These are phyloP conservation scores for Hystrix cristata DNA, from an alignment of 2,113 vertebrate genomes.

Conservation along the genomic window DNA sequence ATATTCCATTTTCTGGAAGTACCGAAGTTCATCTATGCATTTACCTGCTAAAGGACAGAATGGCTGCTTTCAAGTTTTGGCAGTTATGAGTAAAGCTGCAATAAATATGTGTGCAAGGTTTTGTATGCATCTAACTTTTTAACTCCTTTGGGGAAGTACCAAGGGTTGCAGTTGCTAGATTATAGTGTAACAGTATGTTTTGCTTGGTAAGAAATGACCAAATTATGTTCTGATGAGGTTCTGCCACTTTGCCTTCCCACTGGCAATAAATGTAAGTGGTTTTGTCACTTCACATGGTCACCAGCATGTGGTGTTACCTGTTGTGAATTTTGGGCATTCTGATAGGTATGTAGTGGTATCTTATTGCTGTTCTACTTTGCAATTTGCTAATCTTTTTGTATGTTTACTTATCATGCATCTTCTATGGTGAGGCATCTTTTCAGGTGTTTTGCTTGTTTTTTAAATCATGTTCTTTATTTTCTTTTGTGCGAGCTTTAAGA, in stretches of 20 bases:
- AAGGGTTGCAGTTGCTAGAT: neutral
- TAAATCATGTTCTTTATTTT: constrained; percentile 2
- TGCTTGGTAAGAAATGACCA: neutral
- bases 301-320: neutral
- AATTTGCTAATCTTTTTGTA: neutral
- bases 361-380: neutral
- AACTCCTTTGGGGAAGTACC: neutral
- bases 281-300: neutral
- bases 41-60: neutral
- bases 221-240: neutral
- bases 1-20: neutral
- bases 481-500: neutral
- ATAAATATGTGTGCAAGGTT: neutral
- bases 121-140: neutral
- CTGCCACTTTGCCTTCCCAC: neutral
- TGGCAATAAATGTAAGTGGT: neutral
- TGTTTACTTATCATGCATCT: neutral
- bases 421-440: neutral
- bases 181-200: neutral
- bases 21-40: neutral
- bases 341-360: neutral
- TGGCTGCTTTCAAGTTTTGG: neutral
- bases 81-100: neutral
- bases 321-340: neutral
- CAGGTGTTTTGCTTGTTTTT: neutral